A percentile compares a stretch with the other conserved stretches of the same genome.
These are phyloP conservation scores for Argyra leucocephala DNA, from an alignment of 2,888 invertebrate genomes.

Conservation along the genomic window DNA sequence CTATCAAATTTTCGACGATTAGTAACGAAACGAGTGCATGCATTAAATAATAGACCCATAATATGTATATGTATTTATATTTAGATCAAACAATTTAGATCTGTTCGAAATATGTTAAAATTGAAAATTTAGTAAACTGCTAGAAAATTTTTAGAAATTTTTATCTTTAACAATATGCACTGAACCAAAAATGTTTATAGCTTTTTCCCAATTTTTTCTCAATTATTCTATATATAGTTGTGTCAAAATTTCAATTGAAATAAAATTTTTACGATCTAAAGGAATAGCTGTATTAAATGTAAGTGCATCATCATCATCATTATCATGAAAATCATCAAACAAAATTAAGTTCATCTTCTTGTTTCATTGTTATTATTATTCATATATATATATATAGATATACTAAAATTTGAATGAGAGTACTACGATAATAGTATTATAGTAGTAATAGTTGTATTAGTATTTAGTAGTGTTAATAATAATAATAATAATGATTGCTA, in stretches of 20 bases:
- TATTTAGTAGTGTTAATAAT: slow-evolving; percentile 21
- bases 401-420: not conserved
- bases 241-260: slow-evolving; percentile 17
- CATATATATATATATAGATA: not conserved
- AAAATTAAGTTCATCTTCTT: not conserved
- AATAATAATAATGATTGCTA: slow-evolving; percentile 44
- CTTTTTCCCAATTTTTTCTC: not conserved
- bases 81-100: too few relatives aligned
- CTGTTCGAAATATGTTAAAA: too few relatives aligned
- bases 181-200: not conserved
- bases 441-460: not conserved
- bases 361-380: not conserved
- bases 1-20: too few relatives aligned
- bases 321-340: not conserved
- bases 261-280: not conserved
- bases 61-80: too few relatives aligned
- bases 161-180: too few relatives aligned
- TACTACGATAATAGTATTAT: too few relatives aligned
- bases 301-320: not conserved
- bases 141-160: too few relatives aligned
- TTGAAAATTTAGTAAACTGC: too few relatives aligned
- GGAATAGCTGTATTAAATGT: not conserved
- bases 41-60: too few relatives aligned
- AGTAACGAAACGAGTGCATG: too few relatives aligned
- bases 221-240: not conserved